Percentiles rank a stretch among this genome's conserved stretches.
Conservation (phyloP, 2,888 invertebrate species). For the Hyposoter dolosus region DNA sequence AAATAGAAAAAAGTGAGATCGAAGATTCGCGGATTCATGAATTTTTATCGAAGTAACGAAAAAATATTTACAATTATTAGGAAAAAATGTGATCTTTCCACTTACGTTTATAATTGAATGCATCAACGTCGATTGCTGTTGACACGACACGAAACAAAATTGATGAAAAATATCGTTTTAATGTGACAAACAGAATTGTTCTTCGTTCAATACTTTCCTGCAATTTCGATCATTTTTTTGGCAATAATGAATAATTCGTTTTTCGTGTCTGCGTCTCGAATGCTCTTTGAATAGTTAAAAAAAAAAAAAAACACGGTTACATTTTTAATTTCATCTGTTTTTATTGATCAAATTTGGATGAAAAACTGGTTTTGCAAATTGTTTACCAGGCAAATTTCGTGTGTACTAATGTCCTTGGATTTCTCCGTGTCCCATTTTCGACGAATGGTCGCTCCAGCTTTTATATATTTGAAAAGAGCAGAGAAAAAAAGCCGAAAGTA, state of each 20-base stretch:
- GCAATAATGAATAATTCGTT: neutral
- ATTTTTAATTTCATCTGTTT: neutral
- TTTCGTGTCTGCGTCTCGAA: neutral
- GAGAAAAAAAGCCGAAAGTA: neutral
- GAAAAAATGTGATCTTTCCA: too few relatives aligned
- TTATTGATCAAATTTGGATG: neutral
- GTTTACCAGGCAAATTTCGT: neutral
- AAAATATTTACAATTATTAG: too few relatives aligned
- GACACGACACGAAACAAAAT: too few relatives aligned
- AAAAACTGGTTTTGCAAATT: neutral
- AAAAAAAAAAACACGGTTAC: neutral
- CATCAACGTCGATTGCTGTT: too few relatives aligned
- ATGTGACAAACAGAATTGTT: neutral
- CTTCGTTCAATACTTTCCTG: neutral
- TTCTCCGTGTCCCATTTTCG: neutral
- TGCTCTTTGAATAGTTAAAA: neutral
- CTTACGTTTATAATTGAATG: too few relatives aligned
- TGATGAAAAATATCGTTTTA: neutral
- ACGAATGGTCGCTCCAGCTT: constrained; percentile 2
- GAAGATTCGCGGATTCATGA: too few relatives aligned
- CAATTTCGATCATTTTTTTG: neutral
- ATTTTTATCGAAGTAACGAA: too few relatives aligned
- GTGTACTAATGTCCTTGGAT: neutral
- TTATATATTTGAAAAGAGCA: neutral
- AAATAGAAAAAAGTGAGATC: too few relatives aligned